Conservation (phyloP, 2,888 invertebrate genomes). For the Rugalucina vietnamica region DNA sequence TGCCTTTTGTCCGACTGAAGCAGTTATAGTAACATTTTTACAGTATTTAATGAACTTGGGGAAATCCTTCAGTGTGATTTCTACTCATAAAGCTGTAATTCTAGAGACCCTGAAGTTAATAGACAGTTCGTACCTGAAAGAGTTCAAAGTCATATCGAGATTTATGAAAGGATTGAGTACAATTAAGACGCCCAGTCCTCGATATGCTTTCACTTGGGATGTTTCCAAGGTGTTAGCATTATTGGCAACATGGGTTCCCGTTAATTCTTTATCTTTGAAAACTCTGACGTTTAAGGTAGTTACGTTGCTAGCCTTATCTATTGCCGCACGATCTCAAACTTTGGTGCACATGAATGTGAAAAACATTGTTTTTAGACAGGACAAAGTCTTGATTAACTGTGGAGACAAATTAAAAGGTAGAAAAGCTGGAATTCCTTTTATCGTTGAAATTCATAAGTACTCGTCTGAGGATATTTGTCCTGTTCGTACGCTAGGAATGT, state of each 20-base stretch:
- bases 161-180: constrained; percentile 44
- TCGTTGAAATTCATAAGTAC: not conserved
- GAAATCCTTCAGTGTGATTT: constrained; percentile 6
- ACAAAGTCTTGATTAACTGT: not conserved
- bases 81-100: constrained; percentile 32
- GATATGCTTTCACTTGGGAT: constrained; percentile 36
- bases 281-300: constrained; percentile 30
- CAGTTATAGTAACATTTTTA: constrained; percentile 26
- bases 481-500: not conserved
- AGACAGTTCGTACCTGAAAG: not conserved
- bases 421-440: not conserved
- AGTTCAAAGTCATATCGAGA: constrained; percentile 17
- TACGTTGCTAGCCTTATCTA: constrained; percentile 12
- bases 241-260: not conserved
- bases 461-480: not conserved
- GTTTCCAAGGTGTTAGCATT: constrained; percentile 28
- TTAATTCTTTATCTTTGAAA: constrained; percentile 1
- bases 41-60: not conserved
- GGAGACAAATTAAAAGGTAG: not conserved
- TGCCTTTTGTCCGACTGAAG: constrained; percentile 42
- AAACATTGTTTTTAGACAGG: not conserved
- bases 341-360: constrained; percentile 1
- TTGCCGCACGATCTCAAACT: constrained; percentile 28
- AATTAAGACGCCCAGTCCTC: constrained; percentile 18
- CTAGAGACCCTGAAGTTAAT: constrained; percentile 35